Evolutionary conservation across 2,888 invertebrate species (phyloP).

Genomic region (Polyommatus icarus): DNA sequence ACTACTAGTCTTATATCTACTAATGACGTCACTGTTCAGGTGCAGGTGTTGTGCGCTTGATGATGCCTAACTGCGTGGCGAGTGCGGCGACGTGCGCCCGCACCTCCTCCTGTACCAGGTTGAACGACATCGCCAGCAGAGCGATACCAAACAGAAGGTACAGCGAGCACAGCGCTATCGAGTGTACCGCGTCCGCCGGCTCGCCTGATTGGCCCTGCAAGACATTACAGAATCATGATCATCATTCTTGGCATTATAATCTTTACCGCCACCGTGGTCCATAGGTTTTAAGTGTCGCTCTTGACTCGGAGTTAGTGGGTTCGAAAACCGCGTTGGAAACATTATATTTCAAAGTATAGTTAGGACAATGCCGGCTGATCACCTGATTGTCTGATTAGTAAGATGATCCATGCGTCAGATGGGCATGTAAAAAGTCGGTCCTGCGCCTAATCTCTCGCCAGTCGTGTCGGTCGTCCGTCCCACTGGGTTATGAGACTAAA

Average conservation of each 20-base stretch:
- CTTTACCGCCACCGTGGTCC: background rate
- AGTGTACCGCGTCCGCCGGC: conserved; percentile 68
- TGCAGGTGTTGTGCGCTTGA: conserved; percentile 80
- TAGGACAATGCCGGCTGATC: no score
- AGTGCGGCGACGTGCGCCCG: conserved; percentile 93
- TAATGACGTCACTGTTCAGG: conserved; percentile 41
- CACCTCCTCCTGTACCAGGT: conserved; percentile 96
- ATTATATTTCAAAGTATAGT: no score
- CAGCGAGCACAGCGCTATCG: conserved; percentile 92
- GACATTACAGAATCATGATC: background rate
- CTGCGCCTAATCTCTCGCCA: no score
- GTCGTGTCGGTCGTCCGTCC: no score
- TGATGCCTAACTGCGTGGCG: conserved; percentile 92
- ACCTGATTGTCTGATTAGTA: no score
- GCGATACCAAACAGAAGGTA: conserved; percentile 97
- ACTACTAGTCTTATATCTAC: background rate
- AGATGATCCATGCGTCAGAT: no score
- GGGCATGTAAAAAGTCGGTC: no score
- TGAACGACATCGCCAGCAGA: conserved; percentile 97
- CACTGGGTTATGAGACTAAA: no score
- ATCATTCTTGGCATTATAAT: background rate
- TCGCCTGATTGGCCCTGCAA: conserved; percentile 50
- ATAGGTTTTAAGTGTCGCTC: no score
- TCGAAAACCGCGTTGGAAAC: no score
- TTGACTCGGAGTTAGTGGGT: no score